These are phyloP conservation scores for Nyctibius bracteatus DNA, from an alignment of 2,113 vertebrate species.

Conservation along the genomic window DNA sequence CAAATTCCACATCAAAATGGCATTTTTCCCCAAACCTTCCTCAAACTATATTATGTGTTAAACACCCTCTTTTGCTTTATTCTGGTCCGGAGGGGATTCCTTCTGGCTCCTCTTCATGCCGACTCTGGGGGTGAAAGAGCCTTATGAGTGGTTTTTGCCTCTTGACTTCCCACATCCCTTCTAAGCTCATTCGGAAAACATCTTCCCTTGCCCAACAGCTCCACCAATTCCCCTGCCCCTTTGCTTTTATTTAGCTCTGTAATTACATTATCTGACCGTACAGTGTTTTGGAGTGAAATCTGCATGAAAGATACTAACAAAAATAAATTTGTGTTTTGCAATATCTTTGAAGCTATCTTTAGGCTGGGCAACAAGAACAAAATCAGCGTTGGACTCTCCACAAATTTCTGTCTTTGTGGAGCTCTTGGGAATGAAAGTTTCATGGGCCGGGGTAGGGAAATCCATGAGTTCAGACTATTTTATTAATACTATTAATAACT, in stretches of 20 bases:
- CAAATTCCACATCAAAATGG: fast-evolving
- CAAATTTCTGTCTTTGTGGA: background rate
- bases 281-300: background rate
- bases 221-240: background rate
- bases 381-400: background rate
- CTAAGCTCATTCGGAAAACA: background rate
- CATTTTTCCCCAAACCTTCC: background rate
- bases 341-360: background rate
- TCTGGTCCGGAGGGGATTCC: background rate
- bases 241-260: slow-evolving; percentile 25
- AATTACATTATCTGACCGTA: background rate
- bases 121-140: background rate
- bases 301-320: background rate
- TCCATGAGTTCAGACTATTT: background rate
- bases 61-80: background rate
- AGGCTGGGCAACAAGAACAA: background rate
- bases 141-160: background rate
- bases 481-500: background rate
- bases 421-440: background rate
- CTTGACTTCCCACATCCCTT: slow-evolving; percentile 1
- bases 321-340: slow-evolving; percentile 1
- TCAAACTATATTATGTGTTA: background rate
- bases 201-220: background rate
- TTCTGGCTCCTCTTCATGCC: background rate
- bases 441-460: background rate